Evolutionary conservation across 2,888 invertebrate species (phyloP).

Genomic region (Alloplasta piceator): DNA sequence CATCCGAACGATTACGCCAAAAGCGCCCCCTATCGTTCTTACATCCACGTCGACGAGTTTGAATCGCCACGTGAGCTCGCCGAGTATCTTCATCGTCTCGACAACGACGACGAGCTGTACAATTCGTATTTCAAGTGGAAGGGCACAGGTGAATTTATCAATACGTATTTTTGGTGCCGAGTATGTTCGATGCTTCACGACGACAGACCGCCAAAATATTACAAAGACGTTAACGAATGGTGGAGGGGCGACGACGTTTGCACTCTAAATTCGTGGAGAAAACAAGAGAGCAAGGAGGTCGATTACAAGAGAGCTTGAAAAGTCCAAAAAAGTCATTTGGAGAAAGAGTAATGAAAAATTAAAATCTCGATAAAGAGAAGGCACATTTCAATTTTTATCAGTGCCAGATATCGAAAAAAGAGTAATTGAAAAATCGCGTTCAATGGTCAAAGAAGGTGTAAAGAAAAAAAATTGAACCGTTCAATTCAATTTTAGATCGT

Average conservation of each 20-base stretch:
- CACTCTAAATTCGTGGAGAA: slow-evolving; percentile 89
- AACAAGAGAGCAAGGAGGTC: slow-evolving; percentile 72
- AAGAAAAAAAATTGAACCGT: not conserved
- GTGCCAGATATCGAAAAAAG: not conserved
- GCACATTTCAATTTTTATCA: not conserved
- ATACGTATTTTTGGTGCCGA: slow-evolving; percentile 97
- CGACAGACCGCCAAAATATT: slow-evolving; percentile 85
- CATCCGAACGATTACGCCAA: slow-evolving; percentile 95
- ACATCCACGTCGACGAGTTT: slow-evolving; percentile 98
- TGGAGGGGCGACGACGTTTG: slow-evolving; percentile 94
- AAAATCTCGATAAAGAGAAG: not conserved
- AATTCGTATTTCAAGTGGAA: slow-evolving; percentile 98
- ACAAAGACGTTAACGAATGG: slow-evolving; percentile 95
- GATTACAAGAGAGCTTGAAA: slow-evolving; percentile 68
- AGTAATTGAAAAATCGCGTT: not conserved
- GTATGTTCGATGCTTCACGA: slow-evolving; percentile 94
- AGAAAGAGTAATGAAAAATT: not conserved
- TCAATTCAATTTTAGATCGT: too few species aligned
- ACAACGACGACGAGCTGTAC: slow-evolving; percentile 94
- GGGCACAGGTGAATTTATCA: slow-evolving; percentile 97
- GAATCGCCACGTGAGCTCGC: slow-evolving; percentile 94
- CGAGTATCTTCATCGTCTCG: slow-evolving; percentile 92
- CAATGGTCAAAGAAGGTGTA: not conserved
- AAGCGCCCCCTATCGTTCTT: slow-evolving; percentile 95
- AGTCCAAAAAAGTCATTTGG: not conserved